A percentile compares a stretch with the other conserved stretches of the same genome.
Evolutionary conservation across 2,888 invertebrate genomes (phyloP).

Genomic region (Helleia helle): DNA sequence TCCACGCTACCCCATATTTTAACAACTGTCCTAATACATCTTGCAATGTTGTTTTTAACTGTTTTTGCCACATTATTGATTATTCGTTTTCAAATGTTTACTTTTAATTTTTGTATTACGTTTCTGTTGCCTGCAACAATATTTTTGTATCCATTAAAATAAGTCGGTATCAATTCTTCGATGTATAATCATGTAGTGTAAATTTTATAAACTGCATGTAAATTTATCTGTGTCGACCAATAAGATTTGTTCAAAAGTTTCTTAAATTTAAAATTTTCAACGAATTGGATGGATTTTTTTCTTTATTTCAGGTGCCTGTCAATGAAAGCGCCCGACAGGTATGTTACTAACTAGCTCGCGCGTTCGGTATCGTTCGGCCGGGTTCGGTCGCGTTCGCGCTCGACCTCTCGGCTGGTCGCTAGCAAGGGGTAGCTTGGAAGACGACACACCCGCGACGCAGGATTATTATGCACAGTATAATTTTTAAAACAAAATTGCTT

Average conservation of each 20-base stretch:
- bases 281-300: slow-evolving; percentile 78
- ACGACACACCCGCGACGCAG: slow-evolving; percentile 65
- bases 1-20: slow-evolving; percentile 70
- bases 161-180: no score
- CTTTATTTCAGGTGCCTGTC: slow-evolving; percentile 83
- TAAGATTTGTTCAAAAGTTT: slow-evolving; percentile 35
- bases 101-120: slow-evolving; percentile 62
- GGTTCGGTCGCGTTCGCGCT: slow-evolving; percentile 61
- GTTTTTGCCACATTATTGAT: slow-evolving; percentile 69
- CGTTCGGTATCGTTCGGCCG: slow-evolving; percentile 65
- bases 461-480: slow-evolving; percentile 58
- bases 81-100: slow-evolving; percentile 61
- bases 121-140: slow-evolving; percentile 31
- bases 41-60: slow-evolving; percentile 73
- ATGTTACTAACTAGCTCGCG: slow-evolving; percentile 69
- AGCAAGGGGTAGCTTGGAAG: slow-evolving; percentile 69
- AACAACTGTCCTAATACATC: slow-evolving; percentile 75
- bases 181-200: no score
- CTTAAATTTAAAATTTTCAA: slow-evolving; percentile 72
- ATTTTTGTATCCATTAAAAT: slow-evolving; percentile 13
- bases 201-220: slow-evolving; percentile 45
- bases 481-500: slow-evolving; percentile 64
- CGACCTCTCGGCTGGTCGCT: slow-evolving; percentile 56
- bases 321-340: slow-evolving; percentile 84
- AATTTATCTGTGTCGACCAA: slow-evolving; percentile 66